A percentile compares a stretch with the other conserved stretches of the same genome.
These are phyloP conservation scores for Rachycentron canadum DNA, from an alignment of 2,797 vertebrate species.

Conservation along the genomic window DNA sequence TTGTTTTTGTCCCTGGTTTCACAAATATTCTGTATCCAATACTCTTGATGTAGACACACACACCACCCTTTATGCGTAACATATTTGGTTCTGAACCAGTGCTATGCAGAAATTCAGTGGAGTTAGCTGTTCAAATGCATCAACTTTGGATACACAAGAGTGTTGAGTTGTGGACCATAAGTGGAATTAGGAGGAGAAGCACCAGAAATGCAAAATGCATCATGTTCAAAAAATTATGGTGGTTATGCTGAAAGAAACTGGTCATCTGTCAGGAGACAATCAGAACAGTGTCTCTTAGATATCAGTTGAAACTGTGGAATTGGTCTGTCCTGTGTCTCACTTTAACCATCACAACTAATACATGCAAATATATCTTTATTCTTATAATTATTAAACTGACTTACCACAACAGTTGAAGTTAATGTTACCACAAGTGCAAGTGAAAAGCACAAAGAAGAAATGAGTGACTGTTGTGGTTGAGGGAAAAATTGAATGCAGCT, in stretches of 20 bases:
- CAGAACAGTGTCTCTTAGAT: background rate
- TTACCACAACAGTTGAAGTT: background rate
- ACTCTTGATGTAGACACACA: background rate
- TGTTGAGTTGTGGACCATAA: background rate
- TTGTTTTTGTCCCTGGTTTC: background rate
- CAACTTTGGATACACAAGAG: background rate
- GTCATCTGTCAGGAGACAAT: conserved; percentile 5
- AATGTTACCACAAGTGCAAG: background rate
- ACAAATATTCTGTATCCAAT: conserved; percentile 4
- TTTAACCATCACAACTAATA: background rate
- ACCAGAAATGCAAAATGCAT: background rate
- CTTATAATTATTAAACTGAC: background rate
- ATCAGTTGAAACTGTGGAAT: background rate
- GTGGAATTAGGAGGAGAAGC: background rate
- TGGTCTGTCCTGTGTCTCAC: background rate
- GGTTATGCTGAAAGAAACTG: background rate
- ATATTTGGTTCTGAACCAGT: background rate
- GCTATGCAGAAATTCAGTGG: background rate
- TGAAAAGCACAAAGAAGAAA: conserved; percentile 11
- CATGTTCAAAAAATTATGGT: background rate
- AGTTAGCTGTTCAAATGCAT: background rate
- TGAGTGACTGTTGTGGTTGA: conserved; percentile 14
- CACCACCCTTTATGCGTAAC: background rate
- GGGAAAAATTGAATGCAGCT: conserved; percentile 35
- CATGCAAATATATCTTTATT: background rate